Percentiles rank a stretch among this genome's conserved stretches.
phyloP scores from a whole-genome alignment of 2,888 invertebrate species.

The Mimumesa dahlbomi region DNA sequence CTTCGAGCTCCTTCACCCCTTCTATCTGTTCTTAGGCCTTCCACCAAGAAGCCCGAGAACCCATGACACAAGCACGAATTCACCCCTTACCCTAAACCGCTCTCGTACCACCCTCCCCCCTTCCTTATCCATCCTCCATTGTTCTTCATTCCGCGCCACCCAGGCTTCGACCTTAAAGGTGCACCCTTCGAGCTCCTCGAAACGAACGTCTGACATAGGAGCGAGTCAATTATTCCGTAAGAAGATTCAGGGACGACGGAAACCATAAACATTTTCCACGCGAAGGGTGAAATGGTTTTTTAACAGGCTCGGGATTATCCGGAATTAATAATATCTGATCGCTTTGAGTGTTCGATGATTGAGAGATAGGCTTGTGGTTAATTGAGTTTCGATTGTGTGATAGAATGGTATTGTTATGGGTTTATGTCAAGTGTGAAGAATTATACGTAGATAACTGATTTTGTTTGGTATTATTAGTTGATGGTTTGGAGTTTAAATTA shows the following conservation, averaged over 20 bases:
- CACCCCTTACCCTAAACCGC: conserved; percentile 51
- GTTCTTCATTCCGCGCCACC: conserved; percentile 65
- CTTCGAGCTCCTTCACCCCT: conserved; percentile 58
- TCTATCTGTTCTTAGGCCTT: conserved; percentile 45
- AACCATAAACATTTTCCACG: conserved; percentile 39
- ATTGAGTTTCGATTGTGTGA: too few relatives aligned
- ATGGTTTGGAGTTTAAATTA: too few relatives aligned
- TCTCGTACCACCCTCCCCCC: conserved; percentile 32
- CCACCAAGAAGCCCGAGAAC: conserved; percentile 52
- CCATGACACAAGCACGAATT: conserved; percentile 52
- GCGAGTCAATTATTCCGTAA: conserved; percentile 42
- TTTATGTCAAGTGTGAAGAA: too few relatives aligned
- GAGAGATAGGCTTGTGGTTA: too few relatives aligned
- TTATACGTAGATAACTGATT: too few relatives aligned
- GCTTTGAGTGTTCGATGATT: too few relatives aligned
- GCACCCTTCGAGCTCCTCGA: conserved; percentile 51
- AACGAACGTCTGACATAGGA: conserved; percentile 28
- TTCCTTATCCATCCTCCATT: conserved; percentile 61
- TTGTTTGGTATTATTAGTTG: too few relatives aligned
- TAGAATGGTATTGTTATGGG: too few relatives aligned
- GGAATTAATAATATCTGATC: too few relatives aligned
- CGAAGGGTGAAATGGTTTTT: not conserved
- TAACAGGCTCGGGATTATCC: not conserved
- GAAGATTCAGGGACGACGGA: conserved; percentile 9
- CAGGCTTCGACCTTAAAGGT: conserved; percentile 68